Conservation (phyloP, 2,888 invertebrate genomes). For the Rhynchonema sp. region DNA sequence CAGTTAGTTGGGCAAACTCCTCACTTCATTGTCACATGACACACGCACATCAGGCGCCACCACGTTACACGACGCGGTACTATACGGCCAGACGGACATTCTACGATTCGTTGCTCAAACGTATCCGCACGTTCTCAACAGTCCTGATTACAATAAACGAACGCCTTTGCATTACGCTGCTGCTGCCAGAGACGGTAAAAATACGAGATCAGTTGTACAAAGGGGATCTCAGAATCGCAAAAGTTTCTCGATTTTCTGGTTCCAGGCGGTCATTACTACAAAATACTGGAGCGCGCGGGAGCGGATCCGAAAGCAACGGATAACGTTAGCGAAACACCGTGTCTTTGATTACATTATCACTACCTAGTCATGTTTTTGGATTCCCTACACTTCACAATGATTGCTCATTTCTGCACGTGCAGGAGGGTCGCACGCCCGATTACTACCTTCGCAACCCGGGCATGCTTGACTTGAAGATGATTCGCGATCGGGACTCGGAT, state of each 20-base stretch:
- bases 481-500: constrained; percentile 17
- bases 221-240: no score
- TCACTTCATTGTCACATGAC: no score
- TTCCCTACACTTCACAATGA: background rate
- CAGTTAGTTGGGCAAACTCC: no score
- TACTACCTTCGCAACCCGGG: constrained; percentile 48
- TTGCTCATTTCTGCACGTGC: constrained; percentile 7
- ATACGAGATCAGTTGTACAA: no score
- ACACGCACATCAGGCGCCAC: no score
- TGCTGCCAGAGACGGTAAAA: constrained; percentile 48
- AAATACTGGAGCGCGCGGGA: constrained; percentile 55
- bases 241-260: no score
- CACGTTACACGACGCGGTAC: constrained; percentile 62
- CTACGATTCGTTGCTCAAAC: constrained; percentile 45
- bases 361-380: no score
- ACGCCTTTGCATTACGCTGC: constrained; percentile 75
- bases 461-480: constrained; percentile 45
- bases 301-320: constrained; percentile 64
- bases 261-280: constrained; percentile 45
- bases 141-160: constrained; percentile 46
- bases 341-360: background rate
- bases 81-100: constrained; percentile 49
- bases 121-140: constrained; percentile 58
- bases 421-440: constrained; percentile 60
- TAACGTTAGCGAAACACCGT: constrained; percentile 47